Percentiles rank a stretch among this genome's conserved stretches.
Evolutionary conservation across 2,888 invertebrate genomes (phyloP).

Genomic region (Scaeva pyrastri): DNA sequence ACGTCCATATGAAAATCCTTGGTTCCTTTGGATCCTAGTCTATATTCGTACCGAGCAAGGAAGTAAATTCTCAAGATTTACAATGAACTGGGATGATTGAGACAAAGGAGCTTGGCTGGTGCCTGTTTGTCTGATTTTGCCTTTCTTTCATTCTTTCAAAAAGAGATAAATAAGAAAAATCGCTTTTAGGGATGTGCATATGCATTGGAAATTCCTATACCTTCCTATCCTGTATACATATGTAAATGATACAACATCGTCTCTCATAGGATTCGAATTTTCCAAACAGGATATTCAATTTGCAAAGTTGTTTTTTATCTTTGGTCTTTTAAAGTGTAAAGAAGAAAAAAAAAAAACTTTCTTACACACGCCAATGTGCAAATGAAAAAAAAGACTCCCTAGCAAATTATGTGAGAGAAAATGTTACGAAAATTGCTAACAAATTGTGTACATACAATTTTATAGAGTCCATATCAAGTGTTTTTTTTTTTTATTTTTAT

Average conservation of each 20-base stretch:
- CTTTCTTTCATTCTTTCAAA: not conserved
- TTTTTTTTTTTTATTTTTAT: not conserved
- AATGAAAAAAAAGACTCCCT: constrained; percentile 1
- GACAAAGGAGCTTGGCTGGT: constrained; percentile 46
- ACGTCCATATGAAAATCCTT: not conserved
- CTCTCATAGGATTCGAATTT: constrained; percentile 25
- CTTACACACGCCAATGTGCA: not conserved
- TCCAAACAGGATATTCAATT: constrained; percentile 29
- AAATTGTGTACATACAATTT: not conserved
- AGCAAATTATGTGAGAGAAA: not conserved
- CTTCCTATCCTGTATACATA: too few species aligned
- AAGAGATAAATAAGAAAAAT: constrained; percentile 58
- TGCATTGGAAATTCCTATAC: constrained; percentile 47
- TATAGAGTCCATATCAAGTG: not conserved
- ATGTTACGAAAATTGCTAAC: not conserved
- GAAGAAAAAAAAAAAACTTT: not conserved
- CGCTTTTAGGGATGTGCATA: constrained; percentile 49
- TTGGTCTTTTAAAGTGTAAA: not conserved
- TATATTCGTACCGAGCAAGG: not conserved
- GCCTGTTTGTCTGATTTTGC: constrained; percentile 11
- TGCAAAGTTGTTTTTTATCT: constrained; percentile 13
- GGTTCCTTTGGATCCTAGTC: too few species aligned
- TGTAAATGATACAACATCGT: not conserved
- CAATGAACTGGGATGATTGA: constrained; percentile 67
- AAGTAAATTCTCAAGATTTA: constrained; percentile 70